Conservation (phyloP, 2,113 vertebrate genomes). For the Chloropsis cyanopogon region DNA sequence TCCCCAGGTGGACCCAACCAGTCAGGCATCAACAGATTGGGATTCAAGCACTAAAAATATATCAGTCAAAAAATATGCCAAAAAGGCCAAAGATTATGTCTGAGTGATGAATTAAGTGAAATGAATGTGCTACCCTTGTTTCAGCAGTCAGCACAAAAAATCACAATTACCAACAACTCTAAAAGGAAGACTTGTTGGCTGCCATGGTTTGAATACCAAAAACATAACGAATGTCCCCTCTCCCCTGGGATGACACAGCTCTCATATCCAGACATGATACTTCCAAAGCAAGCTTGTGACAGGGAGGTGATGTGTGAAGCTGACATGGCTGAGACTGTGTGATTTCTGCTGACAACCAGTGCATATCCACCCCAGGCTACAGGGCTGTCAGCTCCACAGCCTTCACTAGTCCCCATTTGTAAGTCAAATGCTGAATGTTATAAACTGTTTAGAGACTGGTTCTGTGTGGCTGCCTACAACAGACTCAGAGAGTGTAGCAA, state of each 20-base stretch:
- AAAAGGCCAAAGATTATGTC: neutral
- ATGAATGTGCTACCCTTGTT: neutral
- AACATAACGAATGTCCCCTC: neutral
- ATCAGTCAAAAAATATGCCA: neutral
- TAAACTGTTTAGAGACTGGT: neutral
- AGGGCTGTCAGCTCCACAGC: neutral
- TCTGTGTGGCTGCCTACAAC: neutral
- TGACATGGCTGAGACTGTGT: neutral
- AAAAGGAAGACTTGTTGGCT: neutral
- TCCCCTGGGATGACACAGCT: accelerated
- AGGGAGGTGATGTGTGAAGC: neutral
- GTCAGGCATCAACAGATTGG: neutral
- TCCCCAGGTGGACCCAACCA: neutral
- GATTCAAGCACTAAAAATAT: neutral
- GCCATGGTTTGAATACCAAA: neutral
- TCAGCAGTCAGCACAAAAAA: neutral
- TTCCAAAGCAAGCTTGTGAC: neutral
- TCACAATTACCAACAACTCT: neutral
- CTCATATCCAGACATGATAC: neutral
- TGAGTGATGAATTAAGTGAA: neutral
- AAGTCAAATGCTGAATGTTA: neutral
- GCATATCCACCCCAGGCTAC: neutral
- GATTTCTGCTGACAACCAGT: neutral
- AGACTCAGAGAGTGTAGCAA: neutral
- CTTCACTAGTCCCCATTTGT: neutral